These are phyloP conservation scores for Nipponacmea schrenckii DNA, from an alignment of 2,888 invertebrate species.

Conservation along the genomic window DNA sequence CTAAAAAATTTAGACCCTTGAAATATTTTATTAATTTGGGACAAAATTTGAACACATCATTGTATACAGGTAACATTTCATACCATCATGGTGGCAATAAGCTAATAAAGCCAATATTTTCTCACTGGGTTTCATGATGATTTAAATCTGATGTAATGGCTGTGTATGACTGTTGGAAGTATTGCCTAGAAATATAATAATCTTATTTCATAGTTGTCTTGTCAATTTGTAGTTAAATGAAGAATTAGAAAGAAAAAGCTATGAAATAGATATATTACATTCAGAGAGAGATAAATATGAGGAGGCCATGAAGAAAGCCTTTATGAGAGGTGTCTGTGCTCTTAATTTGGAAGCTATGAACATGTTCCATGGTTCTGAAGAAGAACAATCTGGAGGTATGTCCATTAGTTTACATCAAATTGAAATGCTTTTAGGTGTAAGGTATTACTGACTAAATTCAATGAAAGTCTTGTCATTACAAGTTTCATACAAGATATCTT, in stretches of 20 bases:
- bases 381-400: slow-evolving; percentile 16
- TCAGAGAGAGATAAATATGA: slow-evolving; percentile 59
- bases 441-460: not conserved
- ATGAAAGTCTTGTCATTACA: not conserved
- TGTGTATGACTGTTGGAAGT: not conserved
- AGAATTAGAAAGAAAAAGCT: slow-evolving; percentile 44
- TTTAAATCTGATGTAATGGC: not conserved
- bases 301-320: slow-evolving; percentile 67
- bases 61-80: not conserved
- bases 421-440: not conserved
- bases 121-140: too few relatives aligned
- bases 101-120: too few relatives aligned
- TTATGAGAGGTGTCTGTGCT: slow-evolving; percentile 68
- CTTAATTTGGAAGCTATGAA: slow-evolving; percentile 67
- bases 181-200: too few relatives aligned
- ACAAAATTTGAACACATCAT: too few relatives aligned
- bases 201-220: not conserved
- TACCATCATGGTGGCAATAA: too few relatives aligned
- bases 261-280: slow-evolving; percentile 54
- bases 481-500: not conserved
- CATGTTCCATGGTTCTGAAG: slow-evolving; percentile 59
- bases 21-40: not conserved
- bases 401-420: not conserved
- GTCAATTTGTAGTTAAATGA: slow-evolving; percentile 44
- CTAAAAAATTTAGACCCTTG: not conserved